Conservation (phyloP, 2,888 invertebrate species). For the Ariolimax columbianus region DNA sequence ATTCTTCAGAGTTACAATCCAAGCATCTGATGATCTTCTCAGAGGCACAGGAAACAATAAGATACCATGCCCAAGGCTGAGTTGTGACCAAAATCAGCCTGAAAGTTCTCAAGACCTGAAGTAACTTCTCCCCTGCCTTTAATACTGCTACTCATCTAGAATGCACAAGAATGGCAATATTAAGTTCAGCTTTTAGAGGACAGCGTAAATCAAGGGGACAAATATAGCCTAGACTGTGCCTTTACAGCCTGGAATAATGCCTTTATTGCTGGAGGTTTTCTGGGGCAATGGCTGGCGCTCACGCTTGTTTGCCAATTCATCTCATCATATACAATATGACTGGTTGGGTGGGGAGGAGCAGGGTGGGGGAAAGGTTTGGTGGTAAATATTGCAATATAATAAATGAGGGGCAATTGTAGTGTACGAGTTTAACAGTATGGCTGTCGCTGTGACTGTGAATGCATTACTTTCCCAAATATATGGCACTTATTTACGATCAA, state of each 20-base stretch:
- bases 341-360: not conserved
- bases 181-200: not conserved
- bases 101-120: too few species aligned
- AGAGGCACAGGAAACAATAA: too few species aligned
- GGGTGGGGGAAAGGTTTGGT: not conserved
- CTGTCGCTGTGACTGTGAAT: too few species aligned
- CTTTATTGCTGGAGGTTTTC: conserved; percentile 23
- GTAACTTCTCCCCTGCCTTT: not conserved
- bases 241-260: conserved; percentile 23
- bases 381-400: not conserved
- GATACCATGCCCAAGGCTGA: too few species aligned
- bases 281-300: conserved; percentile 4
- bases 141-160: not conserved
- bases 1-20: too few species aligned
- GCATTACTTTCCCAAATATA: too few species aligned
- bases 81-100: too few species aligned
- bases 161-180: not conserved
- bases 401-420: not conserved
- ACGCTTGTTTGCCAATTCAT: conserved; percentile 12
- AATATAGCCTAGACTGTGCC: not conserved
- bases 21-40: too few species aligned
- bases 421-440: too few species aligned
- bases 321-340: conserved; percentile 1
- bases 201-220: conserved; percentile 10
- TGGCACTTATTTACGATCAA: too few species aligned